Conservation (phyloP, 1,140 invertebrate genomes). For the Macrobrachium rosenbergii region DNA sequence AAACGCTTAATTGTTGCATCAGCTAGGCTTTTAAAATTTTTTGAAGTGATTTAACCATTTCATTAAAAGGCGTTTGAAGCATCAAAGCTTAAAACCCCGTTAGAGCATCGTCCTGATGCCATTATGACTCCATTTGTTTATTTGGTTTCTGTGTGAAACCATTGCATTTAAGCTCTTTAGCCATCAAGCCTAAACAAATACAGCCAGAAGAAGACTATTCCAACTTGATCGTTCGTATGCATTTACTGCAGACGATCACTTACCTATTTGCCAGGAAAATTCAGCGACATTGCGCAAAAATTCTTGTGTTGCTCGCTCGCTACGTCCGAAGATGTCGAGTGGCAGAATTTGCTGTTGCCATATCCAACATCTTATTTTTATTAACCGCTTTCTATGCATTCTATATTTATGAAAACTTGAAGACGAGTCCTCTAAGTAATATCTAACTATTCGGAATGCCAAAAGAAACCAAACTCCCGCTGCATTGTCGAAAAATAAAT, state of each 20-base stretch:
- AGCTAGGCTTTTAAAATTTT: too few species aligned
- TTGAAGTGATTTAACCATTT: too few species aligned
- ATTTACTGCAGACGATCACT: neutral
- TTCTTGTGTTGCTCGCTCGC: slow-evolving; percentile 36
- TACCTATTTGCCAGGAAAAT: slow-evolving; percentile 4
- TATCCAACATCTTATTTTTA: neutral
- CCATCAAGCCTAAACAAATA: too few species aligned
- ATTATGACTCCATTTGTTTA: too few species aligned
- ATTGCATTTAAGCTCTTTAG: too few species aligned
- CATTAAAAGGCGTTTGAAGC: too few species aligned
- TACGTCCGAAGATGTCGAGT: neutral
- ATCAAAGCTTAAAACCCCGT: too few species aligned
- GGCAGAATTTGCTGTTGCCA: slow-evolving; percentile 43
- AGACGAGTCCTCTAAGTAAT: neutral
- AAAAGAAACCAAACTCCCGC: neutral
- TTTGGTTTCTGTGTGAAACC: too few species aligned
- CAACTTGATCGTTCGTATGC: neutral
- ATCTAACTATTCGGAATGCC: neutral
- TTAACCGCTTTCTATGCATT: neutral
- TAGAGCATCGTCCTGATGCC: too few species aligned
- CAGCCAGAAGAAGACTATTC: neutral
- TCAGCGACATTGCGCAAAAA: slow-evolving; percentile 41
- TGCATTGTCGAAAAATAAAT: neutral
- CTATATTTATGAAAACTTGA: neutral
- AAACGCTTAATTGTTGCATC: too few species aligned